These are phyloP conservation scores for Kobus ellipsiprymnus DNA, from an alignment of 2,113 vertebrate genomes.

Conservation along the genomic window DNA sequence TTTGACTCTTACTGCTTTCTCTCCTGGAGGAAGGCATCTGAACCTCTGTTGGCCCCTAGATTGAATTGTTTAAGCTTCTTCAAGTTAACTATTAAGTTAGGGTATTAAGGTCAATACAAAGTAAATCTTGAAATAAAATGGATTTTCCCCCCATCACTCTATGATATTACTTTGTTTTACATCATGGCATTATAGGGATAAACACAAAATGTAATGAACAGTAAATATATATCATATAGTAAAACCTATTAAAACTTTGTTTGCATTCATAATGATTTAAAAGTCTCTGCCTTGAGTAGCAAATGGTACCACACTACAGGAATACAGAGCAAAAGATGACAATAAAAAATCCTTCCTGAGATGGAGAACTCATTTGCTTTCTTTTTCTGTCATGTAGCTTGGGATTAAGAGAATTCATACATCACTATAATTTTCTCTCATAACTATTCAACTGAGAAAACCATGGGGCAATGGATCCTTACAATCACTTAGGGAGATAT, in stretches of 20 bases:
- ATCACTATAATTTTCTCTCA: background rate
- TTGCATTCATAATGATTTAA: background rate
- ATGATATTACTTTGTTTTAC: background rate
- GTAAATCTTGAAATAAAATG: slow-evolving; percentile 15
- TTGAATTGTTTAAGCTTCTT: background rate
- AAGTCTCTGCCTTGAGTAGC: background rate
- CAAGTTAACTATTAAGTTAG: background rate
- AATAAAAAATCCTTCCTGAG: background rate
- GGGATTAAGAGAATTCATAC: background rate
- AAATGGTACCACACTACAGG: background rate
- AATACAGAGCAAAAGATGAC: background rate
- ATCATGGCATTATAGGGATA: background rate
- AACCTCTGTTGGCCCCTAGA: background rate
- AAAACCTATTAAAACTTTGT: background rate
- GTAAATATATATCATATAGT: background rate
- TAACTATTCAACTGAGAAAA: background rate
- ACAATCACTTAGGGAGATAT: background rate
- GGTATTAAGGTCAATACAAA: background rate
- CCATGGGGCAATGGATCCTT: background rate
- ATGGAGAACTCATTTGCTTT: background rate
- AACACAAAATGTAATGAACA: slow-evolving; percentile 26
- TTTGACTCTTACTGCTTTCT: background rate
- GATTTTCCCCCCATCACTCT: background rate
- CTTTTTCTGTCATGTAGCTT: background rate
- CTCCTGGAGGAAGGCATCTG: background rate